Evolutionary conservation across 2,797 vertebrate species (phyloP), one percentile per base, ranked within the genome.

Genomic region (Xyrichtys novacula): DNA sequence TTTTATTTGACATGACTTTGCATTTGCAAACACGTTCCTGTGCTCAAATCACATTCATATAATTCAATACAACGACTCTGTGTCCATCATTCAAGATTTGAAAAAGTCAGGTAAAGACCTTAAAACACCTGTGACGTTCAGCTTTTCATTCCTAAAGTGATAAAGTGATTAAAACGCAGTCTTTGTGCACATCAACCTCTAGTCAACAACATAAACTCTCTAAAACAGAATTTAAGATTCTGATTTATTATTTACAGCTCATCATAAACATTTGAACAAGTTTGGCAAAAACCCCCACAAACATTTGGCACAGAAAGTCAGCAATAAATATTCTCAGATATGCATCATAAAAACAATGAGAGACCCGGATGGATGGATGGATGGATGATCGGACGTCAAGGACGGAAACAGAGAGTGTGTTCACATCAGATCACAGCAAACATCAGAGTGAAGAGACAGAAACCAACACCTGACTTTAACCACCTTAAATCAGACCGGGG

Each of bases 251-350:
- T 80, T 39, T 85, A 86, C 87, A 88, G 29, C 68, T 86, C 60
- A 39, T 85, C 78, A 74, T 69, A 83, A 90, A 89, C 7, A 1
- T 53, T 15, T 78, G 47, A 81, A 81, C 64, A 76, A 42, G 20
- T 85, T 85, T 87, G 80, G 70, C 78, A 86, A 85, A 88, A 81
- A 71, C 58, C 65, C 68, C 84, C 88, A 87, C 85, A 81, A 83
- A 87, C 78, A 83, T 90, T 85, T 91, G 85, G 77, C 89, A 90
- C 85, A 81, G 50, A 86, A 74, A 86, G 53, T 85, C 71, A 71
- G 43, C 70, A 71, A 68, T 84, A 71, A 86, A 81, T 83, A 77
- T 57, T 32, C 55, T 73, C 52, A 68, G 54, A 81, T 83, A 68
- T 68, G 65, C 54, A 25, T 77, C 75, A 36, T 82, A 63, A 74